phyloP scores from a whole-genome alignment of 2,113 vertebrate species.

The Myotis brandtii region DNA sequence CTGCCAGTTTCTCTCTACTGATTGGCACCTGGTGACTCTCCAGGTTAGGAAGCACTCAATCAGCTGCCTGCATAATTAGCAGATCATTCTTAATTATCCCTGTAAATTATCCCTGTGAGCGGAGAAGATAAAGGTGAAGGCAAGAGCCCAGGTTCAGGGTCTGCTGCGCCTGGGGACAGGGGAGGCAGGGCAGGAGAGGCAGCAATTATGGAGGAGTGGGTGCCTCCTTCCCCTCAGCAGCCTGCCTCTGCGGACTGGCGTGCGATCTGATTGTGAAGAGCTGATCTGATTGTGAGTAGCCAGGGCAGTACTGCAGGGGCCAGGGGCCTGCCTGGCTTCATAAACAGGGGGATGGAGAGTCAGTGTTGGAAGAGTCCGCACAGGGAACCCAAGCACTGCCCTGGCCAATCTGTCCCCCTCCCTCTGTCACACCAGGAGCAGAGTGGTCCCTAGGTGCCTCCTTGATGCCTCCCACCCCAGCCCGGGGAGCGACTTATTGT shows the following conservation, averaged over 20 bases:
- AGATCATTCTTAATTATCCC: slow-evolving; percentile 32
- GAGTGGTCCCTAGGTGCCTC: background rate
- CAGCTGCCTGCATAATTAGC: slow-evolving; percentile 61
- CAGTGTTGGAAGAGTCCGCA: background rate
- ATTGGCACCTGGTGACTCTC: slow-evolving; percentile 21
- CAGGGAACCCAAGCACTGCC: background rate
- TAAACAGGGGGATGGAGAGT: too few relatives aligned
- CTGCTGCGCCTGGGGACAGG: background rate
- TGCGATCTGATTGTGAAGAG: background rate
- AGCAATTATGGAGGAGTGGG: background rate
- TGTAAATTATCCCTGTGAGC: background rate
- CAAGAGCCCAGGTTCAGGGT: background rate
- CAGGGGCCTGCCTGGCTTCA: background rate
- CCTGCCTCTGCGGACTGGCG: background rate
- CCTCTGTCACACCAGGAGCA: too few relatives aligned
- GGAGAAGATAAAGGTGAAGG: background rate
- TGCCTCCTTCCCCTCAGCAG: background rate
- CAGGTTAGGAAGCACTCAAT: background rate
- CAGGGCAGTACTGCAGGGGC: background rate
- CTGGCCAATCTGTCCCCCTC: background rate
- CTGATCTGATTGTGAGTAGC: background rate
- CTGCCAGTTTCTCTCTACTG: background rate
- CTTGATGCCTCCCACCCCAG: background rate
- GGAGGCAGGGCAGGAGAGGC: background rate
- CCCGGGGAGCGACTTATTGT: background rate